These are phyloP conservation scores for Isichthys henryi DNA, from an alignment of 2,113 vertebrate genomes.

Conservation along the genomic window DNA sequence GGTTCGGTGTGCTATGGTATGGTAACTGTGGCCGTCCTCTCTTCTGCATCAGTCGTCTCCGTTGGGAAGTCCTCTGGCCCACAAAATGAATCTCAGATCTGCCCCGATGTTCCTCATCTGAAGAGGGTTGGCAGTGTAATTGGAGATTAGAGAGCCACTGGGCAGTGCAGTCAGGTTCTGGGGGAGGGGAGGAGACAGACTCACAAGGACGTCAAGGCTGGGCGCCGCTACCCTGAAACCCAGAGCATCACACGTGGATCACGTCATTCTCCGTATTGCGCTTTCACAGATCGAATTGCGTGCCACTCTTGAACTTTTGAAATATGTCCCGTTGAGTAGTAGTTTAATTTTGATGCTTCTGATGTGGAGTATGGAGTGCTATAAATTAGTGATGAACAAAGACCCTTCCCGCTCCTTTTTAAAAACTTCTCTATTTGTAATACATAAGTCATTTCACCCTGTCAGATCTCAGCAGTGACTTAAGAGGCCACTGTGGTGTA, in stretches of 20 bases:
- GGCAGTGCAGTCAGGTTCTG: not conserved
- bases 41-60: not conserved
- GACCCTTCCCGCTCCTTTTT: not conserved
- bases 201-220: not conserved
- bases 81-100: not conserved
- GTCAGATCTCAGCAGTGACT: not conserved
- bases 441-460: not conserved
- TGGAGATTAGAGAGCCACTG: not conserved
- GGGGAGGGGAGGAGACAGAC: not conserved
- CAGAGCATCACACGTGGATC: not conserved
- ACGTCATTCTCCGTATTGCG: not conserved
- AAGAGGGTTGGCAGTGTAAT: not conserved
- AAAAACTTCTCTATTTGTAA: not conserved
- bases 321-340: not conserved
- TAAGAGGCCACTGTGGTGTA: not conserved
- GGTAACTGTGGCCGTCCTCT: not conserved
- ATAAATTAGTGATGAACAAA: not conserved
- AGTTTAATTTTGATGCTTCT: not conserved
- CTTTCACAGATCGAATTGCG: slow-evolving; percentile 28
- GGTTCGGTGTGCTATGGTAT: not conserved
- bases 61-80: not conserved
- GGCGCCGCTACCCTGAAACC: not conserved
- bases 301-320: not conserved
- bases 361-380: not conserved
- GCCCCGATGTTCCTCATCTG: not conserved